Evolutionary conservation across 2,888 invertebrate species (phyloP).

Genomic region (Tipula unca): DNA sequence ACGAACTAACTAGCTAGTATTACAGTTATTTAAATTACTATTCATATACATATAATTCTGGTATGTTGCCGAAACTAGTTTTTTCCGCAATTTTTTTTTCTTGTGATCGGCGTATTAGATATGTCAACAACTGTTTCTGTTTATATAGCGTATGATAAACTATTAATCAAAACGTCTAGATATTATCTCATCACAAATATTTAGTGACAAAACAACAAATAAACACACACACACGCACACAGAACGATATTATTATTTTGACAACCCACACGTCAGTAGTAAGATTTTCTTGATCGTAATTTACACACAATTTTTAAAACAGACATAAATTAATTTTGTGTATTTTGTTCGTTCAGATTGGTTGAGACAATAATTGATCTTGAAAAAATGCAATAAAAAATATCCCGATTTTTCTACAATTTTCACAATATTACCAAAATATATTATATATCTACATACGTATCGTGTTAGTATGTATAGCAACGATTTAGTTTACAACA

Average conservation of each 20-base stretch:
- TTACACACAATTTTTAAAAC: not conserved
- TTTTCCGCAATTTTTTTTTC: not conserved
- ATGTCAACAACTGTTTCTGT: not conserved
- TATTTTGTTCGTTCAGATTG: not conserved
- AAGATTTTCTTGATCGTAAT: slow-evolving; percentile 3
- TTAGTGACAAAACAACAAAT: not conserved
- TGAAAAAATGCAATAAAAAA: not conserved
- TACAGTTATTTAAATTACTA: no score
- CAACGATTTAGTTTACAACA: not conserved
- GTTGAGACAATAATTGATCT: not conserved
- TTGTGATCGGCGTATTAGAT: not conserved
- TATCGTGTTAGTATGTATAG: not conserved
- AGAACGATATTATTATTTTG: not conserved
- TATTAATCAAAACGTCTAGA: not conserved
- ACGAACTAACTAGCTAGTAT: no score
- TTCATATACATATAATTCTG: no score
- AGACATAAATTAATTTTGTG: not conserved
- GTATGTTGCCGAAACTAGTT: not conserved
- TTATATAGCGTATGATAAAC: not conserved
- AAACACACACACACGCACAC: no score
- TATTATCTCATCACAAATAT: not conserved
- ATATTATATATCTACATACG: not conserved
- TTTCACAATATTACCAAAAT: not conserved
- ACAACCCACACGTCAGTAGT: not conserved
- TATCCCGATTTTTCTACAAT: not conserved